Evolutionary conservation across 2,888 invertebrate species (phyloP), one percentile per base, ranked within the genome.

Genomic region (Pemphredon lugubris): DNA sequence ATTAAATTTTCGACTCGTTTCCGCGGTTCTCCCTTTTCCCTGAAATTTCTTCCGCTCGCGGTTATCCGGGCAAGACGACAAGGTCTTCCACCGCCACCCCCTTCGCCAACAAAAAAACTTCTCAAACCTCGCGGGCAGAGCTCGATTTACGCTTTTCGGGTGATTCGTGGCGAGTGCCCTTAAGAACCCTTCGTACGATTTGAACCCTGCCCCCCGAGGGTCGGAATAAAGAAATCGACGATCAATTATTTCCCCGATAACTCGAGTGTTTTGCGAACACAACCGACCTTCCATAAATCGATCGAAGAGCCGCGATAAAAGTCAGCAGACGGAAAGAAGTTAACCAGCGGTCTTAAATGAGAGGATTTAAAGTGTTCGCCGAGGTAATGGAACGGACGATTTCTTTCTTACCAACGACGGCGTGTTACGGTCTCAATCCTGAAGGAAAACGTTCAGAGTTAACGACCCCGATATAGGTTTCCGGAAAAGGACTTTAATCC

Each of bases 401-500:
- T 68, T 66, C 55, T 67, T 72, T 74, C 55, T 65, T 60, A 40
- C 48, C 50, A 42, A 9, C 37, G 40, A 42, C 45, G 61, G n/a
- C 61, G 61, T 55, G 64, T 48, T 67, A 58, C 66, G 34, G 47
- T 47, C 61, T 60, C 51, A 30, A 51, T 48, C 44, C 58, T 39
- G 21, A 20, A 32, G 37, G 64, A 32, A 21, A 44, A 51, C 57
- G 47, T 11, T 47, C 30, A n/a, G 42, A 71, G 71, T 68, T 77
- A 71, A 77, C 60, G 77, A 74, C 30, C 67, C 9, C 58, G 66
- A 67, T 66, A 67, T 77, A 77, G 40, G 48, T 72, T 50, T 48
- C 48, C 37, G 34, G 54, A 30, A 50, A 47, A 45, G 51, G 26
- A 5, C 4, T 26, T 26, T 26, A 7, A 53, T 30, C 48, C 23